A percentile compares a stretch with the other conserved stretches of the same genome.
Evolutionary conservation across 1,140 invertebrate genomes (phyloP).

Genomic region (Drosophila miranda): DNA sequence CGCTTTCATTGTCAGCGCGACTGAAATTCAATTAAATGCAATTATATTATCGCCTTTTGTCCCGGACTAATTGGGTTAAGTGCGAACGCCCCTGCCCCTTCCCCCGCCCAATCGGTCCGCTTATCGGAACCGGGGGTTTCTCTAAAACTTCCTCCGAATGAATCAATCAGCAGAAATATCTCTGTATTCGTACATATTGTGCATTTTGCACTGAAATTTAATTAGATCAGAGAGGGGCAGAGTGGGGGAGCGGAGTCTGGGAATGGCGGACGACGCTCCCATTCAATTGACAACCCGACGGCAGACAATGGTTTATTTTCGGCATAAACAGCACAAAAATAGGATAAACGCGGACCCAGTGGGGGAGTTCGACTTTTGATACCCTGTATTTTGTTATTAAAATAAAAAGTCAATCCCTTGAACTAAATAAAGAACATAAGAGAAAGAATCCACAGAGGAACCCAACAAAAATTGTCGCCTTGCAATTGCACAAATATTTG

Average conservation of each 20-base stretch:
- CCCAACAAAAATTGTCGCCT: conserved; percentile 42
- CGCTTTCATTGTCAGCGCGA: conserved; percentile 36
- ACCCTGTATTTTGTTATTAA: background rate
- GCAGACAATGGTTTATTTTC: conserved; percentile 43
- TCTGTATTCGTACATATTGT: background rate
- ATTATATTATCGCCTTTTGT: conserved; percentile 74
- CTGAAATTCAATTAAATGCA: conserved; percentile 74
- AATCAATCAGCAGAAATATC: conserved; percentile 56
- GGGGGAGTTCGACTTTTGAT: background rate
- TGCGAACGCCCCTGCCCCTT: conserved; percentile 35
- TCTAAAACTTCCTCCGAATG: conserved; percentile 43
- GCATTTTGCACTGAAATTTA: conserved; percentile 30
- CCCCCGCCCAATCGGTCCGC: conserved; percentile 1
- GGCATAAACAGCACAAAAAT: conserved; percentile 28
- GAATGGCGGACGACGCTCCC: conserved; percentile 43
- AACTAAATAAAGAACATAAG: no score
- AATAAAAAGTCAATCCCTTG: no score
- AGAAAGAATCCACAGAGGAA: background rate
- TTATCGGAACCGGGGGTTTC: conserved; percentile 46
- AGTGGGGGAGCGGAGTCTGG: conserved; percentile 13
- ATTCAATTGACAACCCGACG: conserved; percentile 56
- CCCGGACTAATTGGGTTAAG: conserved; percentile 73
- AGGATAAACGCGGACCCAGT: background rate
- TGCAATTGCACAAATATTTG: conserved; percentile 63
- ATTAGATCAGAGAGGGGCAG: conserved; percentile 25